phyloP scores from a whole-genome alignment of 1,140 invertebrate species.

The Oppia nitens region DNA sequence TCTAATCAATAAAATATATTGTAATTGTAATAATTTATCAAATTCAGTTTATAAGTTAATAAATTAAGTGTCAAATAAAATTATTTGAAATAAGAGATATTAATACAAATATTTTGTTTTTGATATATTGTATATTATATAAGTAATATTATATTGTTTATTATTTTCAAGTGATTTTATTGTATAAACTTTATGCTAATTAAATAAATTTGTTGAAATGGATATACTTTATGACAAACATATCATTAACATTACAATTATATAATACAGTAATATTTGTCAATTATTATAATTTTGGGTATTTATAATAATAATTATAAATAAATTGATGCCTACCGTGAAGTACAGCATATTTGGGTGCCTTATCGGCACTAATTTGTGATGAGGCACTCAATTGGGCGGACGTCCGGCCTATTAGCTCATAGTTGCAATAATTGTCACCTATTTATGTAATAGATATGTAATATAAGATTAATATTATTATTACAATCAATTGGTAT shows the following conservation, averaged over 20 bases:
- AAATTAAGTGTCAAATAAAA: too few relatives aligned
- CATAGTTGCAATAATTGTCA: slow-evolving; percentile 14
- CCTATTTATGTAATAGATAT: not conserved
- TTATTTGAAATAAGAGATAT: too few relatives aligned
- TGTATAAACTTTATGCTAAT: not conserved
- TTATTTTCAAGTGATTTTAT: not conserved
- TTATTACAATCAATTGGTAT: too few relatives aligned
- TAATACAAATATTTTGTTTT: too few relatives aligned
- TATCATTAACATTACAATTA: too few relatives aligned
- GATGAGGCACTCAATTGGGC: slow-evolving; percentile 16
- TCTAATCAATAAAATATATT: too few relatives aligned
- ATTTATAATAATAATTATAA: not conserved
- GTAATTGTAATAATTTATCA: too few relatives aligned
- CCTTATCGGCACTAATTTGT: slow-evolving; percentile 13
- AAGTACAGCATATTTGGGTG: slow-evolving; percentile 16
- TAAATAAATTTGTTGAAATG: not conserved
- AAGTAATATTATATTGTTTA: not conserved
- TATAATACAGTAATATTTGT: too few relatives aligned
- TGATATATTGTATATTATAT: not conserved
- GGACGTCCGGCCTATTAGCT: slow-evolving; percentile 1
- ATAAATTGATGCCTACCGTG: slow-evolving; percentile 5
- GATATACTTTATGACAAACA: too few relatives aligned
- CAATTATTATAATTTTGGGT: too few relatives aligned
- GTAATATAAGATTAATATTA: too few relatives aligned
- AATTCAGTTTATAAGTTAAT: too few relatives aligned